phyloP scores from a whole-genome alignment of 2,797 vertebrate species.

The Sphenopsis melanotis region DNA sequence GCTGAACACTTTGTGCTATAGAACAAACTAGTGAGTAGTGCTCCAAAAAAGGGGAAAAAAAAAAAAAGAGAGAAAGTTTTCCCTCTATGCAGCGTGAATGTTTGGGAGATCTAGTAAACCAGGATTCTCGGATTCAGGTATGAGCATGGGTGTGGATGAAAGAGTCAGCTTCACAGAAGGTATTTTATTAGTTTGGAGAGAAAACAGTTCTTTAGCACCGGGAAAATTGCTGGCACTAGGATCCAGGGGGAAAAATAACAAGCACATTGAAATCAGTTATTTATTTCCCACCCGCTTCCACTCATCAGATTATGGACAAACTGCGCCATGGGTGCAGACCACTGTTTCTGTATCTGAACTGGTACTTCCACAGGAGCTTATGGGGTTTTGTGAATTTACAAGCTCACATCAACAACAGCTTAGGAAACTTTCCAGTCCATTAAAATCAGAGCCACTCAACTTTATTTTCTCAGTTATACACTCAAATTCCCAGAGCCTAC shows the following conservation, averaged over 20 bases:
- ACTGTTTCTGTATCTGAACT: background rate
- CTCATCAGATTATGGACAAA: background rate
- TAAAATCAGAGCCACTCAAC: background rate
- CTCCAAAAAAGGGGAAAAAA: accelerated
- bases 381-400: background rate
- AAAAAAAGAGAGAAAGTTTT: background rate
- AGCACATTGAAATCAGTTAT: background rate
- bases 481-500: background rate
- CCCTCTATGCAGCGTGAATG: background rate
- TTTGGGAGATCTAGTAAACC: background rate
- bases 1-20: background rate
- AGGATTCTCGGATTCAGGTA: background rate
- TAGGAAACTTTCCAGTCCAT: background rate
- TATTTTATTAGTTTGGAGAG: background rate
- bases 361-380: background rate
- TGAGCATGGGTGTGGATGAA: background rate
- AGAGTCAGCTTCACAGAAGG: background rate
- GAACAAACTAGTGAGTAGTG: background rate
- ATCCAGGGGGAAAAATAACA: background rate
- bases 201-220: background rate
- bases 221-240: background rate
- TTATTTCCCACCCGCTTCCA: background rate
- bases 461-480: background rate
- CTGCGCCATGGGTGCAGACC: background rate
- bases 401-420: background rate